These are phyloP conservation scores for Cryptomyrus ogoouensis DNA, from an alignment of 2,113 vertebrate species.

Conservation along the genomic window DNA sequence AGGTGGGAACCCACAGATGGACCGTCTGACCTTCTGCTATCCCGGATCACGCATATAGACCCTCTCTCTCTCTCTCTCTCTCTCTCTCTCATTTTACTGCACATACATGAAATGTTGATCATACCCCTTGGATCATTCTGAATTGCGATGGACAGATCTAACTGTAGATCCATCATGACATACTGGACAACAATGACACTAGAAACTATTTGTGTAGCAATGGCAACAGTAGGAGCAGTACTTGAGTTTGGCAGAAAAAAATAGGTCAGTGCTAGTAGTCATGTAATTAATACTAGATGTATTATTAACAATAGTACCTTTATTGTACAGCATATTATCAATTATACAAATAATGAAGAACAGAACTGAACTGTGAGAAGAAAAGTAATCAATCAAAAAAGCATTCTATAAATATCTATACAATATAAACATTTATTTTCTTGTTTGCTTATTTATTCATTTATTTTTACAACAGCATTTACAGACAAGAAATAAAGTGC, in stretches of 20 bases:
- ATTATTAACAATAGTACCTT: constrained; percentile 8
- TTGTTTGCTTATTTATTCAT: neutral
- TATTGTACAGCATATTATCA: constrained; percentile 4
- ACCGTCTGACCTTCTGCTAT: constrained; percentile 1
- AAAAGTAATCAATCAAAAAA: neutral
- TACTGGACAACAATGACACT: neutral
- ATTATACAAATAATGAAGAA: neutral
- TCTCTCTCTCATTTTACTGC: neutral
- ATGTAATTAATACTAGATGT: neutral
- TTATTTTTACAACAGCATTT: constrained; percentile 38
- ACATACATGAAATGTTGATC: neutral
- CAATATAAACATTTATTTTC: constrained; percentile 53
- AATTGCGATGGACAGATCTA: neutral
- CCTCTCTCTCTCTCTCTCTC: neutral
- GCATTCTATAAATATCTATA: constrained; percentile 16
- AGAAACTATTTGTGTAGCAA: neutral
- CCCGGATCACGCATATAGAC: neutral
- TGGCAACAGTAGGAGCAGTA: neutral
- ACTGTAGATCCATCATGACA: neutral
- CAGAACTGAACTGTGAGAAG: neutral
- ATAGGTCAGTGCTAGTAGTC: neutral
- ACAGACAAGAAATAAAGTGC: constrained; percentile 53
- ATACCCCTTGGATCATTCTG: neutral
- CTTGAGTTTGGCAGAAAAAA: neutral
- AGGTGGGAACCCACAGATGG: constrained; percentile 16